Conservation (phyloP, 1,140 invertebrate species). For the Drosophila chauvacae region DNA sequence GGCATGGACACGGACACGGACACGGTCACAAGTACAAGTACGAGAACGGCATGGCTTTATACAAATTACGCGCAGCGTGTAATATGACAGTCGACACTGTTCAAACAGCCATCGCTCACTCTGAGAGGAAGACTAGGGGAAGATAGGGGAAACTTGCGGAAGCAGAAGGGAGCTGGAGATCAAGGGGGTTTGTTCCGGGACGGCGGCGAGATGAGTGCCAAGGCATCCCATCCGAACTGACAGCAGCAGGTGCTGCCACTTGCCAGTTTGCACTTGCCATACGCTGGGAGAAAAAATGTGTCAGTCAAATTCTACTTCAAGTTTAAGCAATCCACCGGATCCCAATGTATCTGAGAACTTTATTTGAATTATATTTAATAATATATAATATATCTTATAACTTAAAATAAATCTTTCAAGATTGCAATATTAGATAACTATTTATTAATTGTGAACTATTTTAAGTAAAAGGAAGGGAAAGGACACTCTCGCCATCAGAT, state of each 20-base stretch:
- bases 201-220: conserved; percentile 27
- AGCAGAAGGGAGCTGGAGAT: neutral
- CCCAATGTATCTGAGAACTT: neutral
- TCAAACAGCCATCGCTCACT: conserved; percentile 68
- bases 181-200: neutral
- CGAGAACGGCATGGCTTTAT: conserved; percentile 13
- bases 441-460: too few species aligned
- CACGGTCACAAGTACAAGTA: neutral
- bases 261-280: conserved; percentile 22
- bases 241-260: conserved; percentile 62
- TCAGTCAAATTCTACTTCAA: too few species aligned
- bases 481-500: too few species aligned
- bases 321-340: neutral
- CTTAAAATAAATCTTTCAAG: too few species aligned
- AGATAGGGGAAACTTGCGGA: neutral
- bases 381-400: too few species aligned
- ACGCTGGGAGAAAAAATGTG: conserved; percentile 13
- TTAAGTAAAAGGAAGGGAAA: too few species aligned
- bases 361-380: neutral
- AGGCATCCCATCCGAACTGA: conserved; percentile 45
- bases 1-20: neutral
- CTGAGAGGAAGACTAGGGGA: neutral
- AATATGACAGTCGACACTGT: conserved; percentile 65
- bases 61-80: conserved; percentile 66
- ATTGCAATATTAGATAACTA: too few species aligned